These are phyloP conservation scores for Uria aalge DNA, from an alignment of 2,113 vertebrate genomes.

Conservation along the genomic window DNA sequence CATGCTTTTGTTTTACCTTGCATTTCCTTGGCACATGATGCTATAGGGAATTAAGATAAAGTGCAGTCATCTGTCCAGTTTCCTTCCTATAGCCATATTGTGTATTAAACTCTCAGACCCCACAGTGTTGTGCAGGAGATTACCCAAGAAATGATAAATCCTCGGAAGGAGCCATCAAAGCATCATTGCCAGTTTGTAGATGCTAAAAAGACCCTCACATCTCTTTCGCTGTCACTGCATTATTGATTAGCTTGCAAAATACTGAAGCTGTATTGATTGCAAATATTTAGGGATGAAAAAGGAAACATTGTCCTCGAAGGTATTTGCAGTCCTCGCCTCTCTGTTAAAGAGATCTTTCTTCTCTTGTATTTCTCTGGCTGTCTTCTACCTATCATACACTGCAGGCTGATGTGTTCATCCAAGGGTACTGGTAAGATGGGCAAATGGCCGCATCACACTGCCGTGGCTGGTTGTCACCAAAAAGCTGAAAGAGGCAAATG, in stretches of 20 bases:
- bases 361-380: neutral
- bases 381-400: neutral
- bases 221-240: slow-evolving; percentile 39
- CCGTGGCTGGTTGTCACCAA: neutral
- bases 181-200: slow-evolving; percentile 15
- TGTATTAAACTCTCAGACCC: neutral
- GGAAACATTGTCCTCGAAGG: neutral
- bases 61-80: neutral
- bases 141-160: slow-evolving; percentile 42
- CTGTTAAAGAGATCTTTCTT: neutral
- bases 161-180: slow-evolving; percentile 37
- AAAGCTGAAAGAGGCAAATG: neutral
- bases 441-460: neutral
- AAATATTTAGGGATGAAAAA: slow-evolving; percentile 62
- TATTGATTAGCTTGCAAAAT: slow-evolving; percentile 54
- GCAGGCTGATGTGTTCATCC: neutral
- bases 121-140: slow-evolving; percentile 34
- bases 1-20: neutral
- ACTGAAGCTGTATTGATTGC: slow-evolving; percentile 34
- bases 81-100: neutral
- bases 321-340: neutral
- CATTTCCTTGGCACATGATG: neutral
- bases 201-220: neutral
- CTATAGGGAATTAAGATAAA: neutral
- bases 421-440: neutral